Base-by-base conservation (phyloP, 2,113 vertebrate genomes). In the Aphyosemion australe region DNA sequence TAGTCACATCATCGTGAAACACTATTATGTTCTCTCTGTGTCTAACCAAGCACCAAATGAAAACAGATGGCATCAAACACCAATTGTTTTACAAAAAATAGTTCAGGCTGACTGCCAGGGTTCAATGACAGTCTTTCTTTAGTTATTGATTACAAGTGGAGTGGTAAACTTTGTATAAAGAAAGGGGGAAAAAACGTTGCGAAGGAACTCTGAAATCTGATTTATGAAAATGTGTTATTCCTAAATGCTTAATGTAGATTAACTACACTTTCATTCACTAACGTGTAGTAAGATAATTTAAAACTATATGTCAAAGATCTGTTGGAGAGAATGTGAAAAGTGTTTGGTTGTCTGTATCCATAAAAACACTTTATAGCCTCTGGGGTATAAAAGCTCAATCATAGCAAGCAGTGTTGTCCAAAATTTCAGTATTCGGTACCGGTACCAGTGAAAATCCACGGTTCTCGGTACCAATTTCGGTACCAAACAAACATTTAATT, bases 71-170 rank as follows among this genome's bases (percentile, higher is more conserved):
- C 63, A 64, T 37, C 6, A 2, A 42, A 6, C 10, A 41, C 48
- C 12, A 9, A 50, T 20, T 60, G 31, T 66, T 76, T 72, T 45
- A 65, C 52, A 72, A 41, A 67, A 8, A n/a, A 37, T 5, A 43
- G 46, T 18, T 52, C 75, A 68, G 50, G 41, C 46, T 15, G 50
- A 18, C 67, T 74, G 75, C 66, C 61, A 60, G 55, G 26, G 37
- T 43, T 58, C 42, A 31, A 67, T 60, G 20, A 9, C 26, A 32
- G n/a, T 20, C 3, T 49, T 20, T 49, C 10, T 10, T 18, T 6
- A 55, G 8, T 55, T 12, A 50, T 3, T n/a, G 70, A 60, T 70
- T 54, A 74, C n/a, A 50, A 51, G 11, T 49, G 14, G 39, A 67
- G 59, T 14, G n/a, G 48, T 48, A 37, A 7, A 8, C 7, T 37